These are phyloP conservation scores for Phymatocera aterrima DNA, from an alignment of 2,888 invertebrate genomes.

Conservation along the genomic window DNA sequence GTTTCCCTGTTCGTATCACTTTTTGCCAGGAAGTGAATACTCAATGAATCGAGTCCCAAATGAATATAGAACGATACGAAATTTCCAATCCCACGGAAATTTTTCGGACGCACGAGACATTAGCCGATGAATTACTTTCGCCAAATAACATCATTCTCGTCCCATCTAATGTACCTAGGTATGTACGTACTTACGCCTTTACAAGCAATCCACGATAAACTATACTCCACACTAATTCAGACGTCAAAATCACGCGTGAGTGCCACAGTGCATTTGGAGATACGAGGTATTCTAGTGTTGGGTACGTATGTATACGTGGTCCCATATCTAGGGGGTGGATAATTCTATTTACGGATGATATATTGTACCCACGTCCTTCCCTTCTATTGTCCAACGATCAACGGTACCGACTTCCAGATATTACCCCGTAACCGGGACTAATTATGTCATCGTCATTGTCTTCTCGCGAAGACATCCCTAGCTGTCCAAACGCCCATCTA, in stretches of 20 bases:
- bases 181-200: too few relatives aligned
- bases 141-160: too few relatives aligned
- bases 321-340: constrained; percentile 6
- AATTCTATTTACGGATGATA: constrained; percentile 33
- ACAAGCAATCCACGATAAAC: too few relatives aligned
- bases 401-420: constrained; percentile 62
- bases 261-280: not conserved
- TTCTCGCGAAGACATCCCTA: constrained; percentile 50
- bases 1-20: too few relatives aligned
- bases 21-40: too few relatives aligned
- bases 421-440: constrained; percentile 70
- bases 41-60: too few relatives aligned
- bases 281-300: not conserved
- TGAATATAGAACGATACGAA: too few relatives aligned
- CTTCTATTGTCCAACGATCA: constrained; percentile 57
- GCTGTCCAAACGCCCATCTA: not conserved
- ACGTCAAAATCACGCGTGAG: not conserved
- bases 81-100: too few relatives aligned
- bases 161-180: too few relatives aligned
- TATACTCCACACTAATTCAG: not conserved
- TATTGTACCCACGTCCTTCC: constrained; percentile 47
- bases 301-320: not conserved
- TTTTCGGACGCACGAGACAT: too few relatives aligned
- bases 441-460: constrained; percentile 70
- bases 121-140: too few relatives aligned